Conservation (phyloP, 2,797 vertebrate genomes). For the Sparus aurata region DNA sequence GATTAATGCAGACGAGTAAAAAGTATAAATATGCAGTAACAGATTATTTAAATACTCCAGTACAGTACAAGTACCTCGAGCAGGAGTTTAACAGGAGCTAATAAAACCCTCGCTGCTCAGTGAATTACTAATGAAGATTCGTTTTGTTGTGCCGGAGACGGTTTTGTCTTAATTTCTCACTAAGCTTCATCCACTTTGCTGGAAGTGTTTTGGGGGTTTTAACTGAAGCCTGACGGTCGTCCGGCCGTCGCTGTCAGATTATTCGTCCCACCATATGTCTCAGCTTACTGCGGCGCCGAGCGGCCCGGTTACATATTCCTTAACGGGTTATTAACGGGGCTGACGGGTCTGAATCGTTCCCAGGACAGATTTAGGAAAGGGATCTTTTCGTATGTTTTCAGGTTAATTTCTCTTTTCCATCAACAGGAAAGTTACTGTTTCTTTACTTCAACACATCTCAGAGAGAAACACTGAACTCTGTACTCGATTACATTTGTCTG, state of each 20-base stretch:
- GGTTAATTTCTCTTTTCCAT: too few species aligned
- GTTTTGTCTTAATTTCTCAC: conserved; percentile 49
- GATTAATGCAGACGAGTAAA: too few species aligned
- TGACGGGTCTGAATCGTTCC: not conserved
- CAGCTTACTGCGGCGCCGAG: conserved; percentile 21
- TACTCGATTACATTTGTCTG: too few species aligned
- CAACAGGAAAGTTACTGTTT: too few species aligned
- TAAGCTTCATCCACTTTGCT: conserved; percentile 52
- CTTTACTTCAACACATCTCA: too few species aligned
- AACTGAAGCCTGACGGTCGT: not conserved
- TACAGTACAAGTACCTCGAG: too few species aligned
- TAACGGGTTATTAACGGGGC: not conserved
- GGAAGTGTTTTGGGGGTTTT: conserved; percentile 37
- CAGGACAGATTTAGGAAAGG: not conserved
- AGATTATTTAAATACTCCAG: too few species aligned
- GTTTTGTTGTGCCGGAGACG: not conserved
- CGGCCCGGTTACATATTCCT: not conserved
- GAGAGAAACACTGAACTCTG: too few species aligned
- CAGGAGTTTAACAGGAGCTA: not conserved
- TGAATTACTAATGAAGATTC: not conserved
- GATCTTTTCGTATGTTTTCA: too few species aligned
- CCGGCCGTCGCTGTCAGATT: conserved; percentile 42
- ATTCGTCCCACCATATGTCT: conserved; percentile 62
- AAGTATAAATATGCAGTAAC: too few species aligned
- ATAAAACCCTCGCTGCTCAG: not conserved